Base-by-base conservation (phyloP, 2,797 vertebrate species). In the Tinamus major region DNA sequence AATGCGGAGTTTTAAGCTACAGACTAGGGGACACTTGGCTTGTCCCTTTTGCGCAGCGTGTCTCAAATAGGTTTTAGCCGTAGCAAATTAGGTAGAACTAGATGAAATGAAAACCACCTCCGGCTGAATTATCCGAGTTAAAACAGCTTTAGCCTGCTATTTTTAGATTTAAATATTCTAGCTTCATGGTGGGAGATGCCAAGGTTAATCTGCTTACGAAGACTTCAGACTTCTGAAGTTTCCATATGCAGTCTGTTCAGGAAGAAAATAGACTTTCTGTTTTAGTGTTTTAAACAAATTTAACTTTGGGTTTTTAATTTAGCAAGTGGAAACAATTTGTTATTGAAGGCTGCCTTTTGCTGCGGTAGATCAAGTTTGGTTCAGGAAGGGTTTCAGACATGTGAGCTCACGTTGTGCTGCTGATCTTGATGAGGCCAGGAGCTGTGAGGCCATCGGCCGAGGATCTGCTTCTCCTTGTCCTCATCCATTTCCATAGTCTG, bases 121-220 rank as follows among this genome's bases (percentile, higher is more conserved):
- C 5, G 1, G 86, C 86, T 94, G 93, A 94, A 90, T 96, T 96
- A 96, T 63, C 88, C 95, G 91, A 92, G 92, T 93, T 95, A 91
- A 93, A 95, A 95, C 94, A 93, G 96, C 92, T 95, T 96, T 90
- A 90, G 81, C 26, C 4, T 80, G 86, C 90, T 96, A 96, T 96
- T 95, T 96, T 97, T 97, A 94, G 93, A 84, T 87, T 94, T 86
- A 94, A 97, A 94, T 95, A 94, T 95, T 94, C 90, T 59, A 93
- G 76, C 79, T 92, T 96, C 94, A 71, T 92, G 85, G 95, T 93
- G 70, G 51, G 87, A 95, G 90, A 96, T 92, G 81, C 82, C 90
- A 85, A 80, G 94, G 67, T 96, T 95, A 96, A 96, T 96, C 95
- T 96, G 35, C 79, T 96, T 96, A 83, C 46, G 51, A 89, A 96